A percentile compares a stretch with the other conserved stretches of the same genome.
Conservation (phyloP, 2,797 vertebrate species). For the Stomatorhinus walkeri region DNA sequence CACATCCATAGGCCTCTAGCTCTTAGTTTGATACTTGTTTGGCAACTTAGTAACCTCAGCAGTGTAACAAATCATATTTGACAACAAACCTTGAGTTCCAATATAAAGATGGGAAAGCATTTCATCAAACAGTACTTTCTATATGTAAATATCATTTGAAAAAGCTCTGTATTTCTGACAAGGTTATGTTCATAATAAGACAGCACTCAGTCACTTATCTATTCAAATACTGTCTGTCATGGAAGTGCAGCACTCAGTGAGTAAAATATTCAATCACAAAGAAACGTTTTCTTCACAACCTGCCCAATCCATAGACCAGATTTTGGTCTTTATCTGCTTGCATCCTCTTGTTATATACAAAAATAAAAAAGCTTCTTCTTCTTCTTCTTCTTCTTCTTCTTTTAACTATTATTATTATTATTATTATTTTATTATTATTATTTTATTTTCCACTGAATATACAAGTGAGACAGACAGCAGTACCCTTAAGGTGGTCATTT, state of each 20-base stretch:
- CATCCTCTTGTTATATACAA: neutral
- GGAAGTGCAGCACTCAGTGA: neutral
- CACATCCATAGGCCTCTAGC: neutral
- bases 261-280: neutral
- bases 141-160: conserved; percentile 9
- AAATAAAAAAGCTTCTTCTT: no score
- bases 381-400: no score
- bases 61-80: neutral
- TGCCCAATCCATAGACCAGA: neutral
- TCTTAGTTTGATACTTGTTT: neutral
- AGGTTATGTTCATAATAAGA: conserved; percentile 5
- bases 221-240: conserved; percentile 8
- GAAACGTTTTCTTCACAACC: neutral
- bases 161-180: neutral
- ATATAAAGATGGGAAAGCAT: neutral
- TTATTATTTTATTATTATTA: neutral
- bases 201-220: neutral
- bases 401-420: neutral
- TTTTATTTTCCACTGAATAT: neutral
- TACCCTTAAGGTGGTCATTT: neutral
- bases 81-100: neutral
- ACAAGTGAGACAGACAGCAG: neutral
- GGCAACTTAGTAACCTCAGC: neutral
- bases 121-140: neutral
- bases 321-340: neutral